These are phyloP conservation scores for Trachymyrmex cornetzi DNA, from an alignment of 1,140 invertebrate genomes.

Conservation along the genomic window DNA sequence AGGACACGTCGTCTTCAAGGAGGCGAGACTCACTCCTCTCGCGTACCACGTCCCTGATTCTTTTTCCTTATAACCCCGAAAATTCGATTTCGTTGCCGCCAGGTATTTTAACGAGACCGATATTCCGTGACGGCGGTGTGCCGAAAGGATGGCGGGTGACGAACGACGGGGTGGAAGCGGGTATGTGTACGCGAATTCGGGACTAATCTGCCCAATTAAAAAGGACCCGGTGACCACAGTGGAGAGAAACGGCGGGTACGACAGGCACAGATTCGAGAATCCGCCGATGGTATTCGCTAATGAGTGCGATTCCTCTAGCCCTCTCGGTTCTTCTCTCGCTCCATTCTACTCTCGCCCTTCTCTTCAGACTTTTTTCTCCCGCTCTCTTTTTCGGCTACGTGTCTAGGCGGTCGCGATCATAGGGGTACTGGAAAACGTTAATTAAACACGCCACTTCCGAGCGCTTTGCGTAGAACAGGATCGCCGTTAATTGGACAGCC, in stretches of 20 bases:
- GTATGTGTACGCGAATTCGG: constrained; percentile 79
- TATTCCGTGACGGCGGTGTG: constrained; percentile 78
- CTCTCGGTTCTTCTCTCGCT: constrained; percentile 7
- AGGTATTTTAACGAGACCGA: constrained; percentile 87
- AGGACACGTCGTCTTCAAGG: constrained; percentile 15
- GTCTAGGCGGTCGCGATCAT: constrained; percentile 55
- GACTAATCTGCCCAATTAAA: constrained; percentile 86
- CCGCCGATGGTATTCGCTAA: constrained; percentile 85
- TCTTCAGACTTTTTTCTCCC: constrained; percentile 33
- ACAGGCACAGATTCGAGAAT: constrained; percentile 74
- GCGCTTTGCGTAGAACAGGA: constrained; percentile 42
- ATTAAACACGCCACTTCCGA: constrained; percentile 81
- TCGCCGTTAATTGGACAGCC: constrained; percentile 61
- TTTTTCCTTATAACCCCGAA: constrained; percentile 82
- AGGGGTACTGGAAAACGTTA: constrained; percentile 84
- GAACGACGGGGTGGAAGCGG: constrained; percentile 44
- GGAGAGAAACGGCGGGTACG: constrained; percentile 48
- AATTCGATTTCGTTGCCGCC: constrained; percentile 85
- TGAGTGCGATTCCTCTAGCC: constrained; percentile 79
- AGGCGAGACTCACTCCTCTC: not conserved
- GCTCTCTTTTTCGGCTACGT: constrained; percentile 31
- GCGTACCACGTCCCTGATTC: constrained; percentile 6
- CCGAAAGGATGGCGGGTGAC: constrained; percentile 66
- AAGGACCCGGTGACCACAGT: constrained; percentile 70
- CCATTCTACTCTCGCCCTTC: not conserved